phyloP scores from a whole-genome alignment of 1,140 invertebrate species.

The Drosophila trapezifrons region DNA sequence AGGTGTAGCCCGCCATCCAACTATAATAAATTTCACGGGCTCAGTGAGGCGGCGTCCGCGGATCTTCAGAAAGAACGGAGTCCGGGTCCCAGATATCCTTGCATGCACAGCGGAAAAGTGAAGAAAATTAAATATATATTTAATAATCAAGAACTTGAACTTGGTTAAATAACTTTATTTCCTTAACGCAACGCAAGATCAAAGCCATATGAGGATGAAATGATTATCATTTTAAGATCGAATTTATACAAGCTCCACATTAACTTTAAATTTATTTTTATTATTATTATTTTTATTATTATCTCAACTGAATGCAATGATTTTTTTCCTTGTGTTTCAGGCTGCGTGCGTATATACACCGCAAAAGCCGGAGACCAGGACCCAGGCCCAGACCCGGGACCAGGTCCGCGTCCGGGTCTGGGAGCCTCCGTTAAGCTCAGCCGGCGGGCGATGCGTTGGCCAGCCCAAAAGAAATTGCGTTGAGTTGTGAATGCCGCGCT shows the following conservation, averaged over 20 bases:
- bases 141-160: background rate
- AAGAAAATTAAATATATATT: background rate
- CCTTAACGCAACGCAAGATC: background rate
- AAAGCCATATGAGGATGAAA: background rate
- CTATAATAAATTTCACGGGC: conserved; percentile 72
- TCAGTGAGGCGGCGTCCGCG: conserved; percentile 54
- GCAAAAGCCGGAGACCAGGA: conserved; percentile 32
- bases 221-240: too few species aligned
- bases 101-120: conserved; percentile 6
- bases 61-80: conserved; percentile 33
- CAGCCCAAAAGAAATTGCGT: conserved; percentile 67
- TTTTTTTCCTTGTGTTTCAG: conserved; percentile 10
- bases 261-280: too few species aligned
- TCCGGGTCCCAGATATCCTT: conserved; percentile 14
- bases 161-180: background rate
- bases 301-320: too few species aligned
- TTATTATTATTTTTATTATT: too few species aligned
- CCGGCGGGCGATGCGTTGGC: conserved; percentile 42
- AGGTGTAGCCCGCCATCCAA: conserved; percentile 28
- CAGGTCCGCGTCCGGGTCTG: background rate
- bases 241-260: too few species aligned
- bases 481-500: conserved; percentile 79
- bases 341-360: conserved; percentile 32
- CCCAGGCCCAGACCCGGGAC: conserved; percentile 7
- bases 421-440: conserved; percentile 59